A percentile compares a stretch with the other conserved stretches of the same genome.
These are phyloP conservation scores for Rhinogobio ventralis DNA, from an alignment of 2,797 vertebrate species.

Conservation along the genomic window DNA sequence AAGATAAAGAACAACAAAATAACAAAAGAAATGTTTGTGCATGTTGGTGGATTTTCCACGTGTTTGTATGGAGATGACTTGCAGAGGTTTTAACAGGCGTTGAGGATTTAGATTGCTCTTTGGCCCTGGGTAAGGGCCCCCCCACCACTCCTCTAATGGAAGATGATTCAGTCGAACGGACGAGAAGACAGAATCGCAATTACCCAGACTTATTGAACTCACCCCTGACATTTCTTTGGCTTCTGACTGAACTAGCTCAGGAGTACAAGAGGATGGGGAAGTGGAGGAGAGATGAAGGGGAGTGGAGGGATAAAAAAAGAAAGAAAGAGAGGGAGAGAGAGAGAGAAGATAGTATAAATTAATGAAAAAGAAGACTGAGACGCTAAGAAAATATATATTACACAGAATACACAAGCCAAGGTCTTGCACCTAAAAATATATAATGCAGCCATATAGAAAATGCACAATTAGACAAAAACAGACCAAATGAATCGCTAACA, in stretches of 20 bases:
- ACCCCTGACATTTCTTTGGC: constrained; percentile 61
- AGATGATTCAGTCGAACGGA: constrained; percentile 61
- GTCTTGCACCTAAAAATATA: constrained; percentile 19
- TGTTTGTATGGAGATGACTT: constrained; percentile 52
- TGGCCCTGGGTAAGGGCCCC: constrained; percentile 54
- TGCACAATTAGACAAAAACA: constrained; percentile 25
- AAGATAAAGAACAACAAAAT: constrained; percentile 24
- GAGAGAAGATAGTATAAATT: constrained; percentile 24
- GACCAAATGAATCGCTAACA: background rate
- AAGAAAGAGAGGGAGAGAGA: background rate
- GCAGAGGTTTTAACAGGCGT: constrained; percentile 51
- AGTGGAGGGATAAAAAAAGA: background rate
- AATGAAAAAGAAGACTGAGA: background rate
- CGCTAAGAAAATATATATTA: constrained; percentile 1
- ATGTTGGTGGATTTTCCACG: background rate
- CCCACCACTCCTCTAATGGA: constrained; percentile 58
- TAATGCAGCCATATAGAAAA: background rate
- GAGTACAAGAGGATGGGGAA: constrained; percentile 32
- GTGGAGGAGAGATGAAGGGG: constrained; percentile 18
- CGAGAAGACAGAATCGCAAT: constrained; percentile 62
- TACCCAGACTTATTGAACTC: constrained; percentile 61
- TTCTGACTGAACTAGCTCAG: constrained; percentile 50
- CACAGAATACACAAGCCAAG: background rate
- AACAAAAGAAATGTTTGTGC: constrained; percentile 2
- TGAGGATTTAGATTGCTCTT: constrained; percentile 60